Evolutionary conservation across 1,140 invertebrate genomes (phyloP).

Genomic region (Drosophila baimaii): DNA sequence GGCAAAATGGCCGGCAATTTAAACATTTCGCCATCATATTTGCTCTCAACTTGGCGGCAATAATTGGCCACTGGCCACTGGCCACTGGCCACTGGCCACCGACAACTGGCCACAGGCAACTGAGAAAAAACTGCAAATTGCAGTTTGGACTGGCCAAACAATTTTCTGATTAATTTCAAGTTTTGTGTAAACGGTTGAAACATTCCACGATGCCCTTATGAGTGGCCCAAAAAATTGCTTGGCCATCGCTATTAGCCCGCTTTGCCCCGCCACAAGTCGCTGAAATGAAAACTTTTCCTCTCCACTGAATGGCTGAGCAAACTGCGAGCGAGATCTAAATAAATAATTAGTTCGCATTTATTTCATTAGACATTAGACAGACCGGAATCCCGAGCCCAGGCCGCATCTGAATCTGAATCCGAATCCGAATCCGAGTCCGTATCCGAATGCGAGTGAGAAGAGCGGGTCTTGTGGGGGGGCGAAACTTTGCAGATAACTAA

Average conservation of each 20-base stretch:
- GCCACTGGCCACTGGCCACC: neutral
- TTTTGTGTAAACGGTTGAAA: slow-evolving; percentile 70
- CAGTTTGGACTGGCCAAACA: slow-evolving; percentile 64
- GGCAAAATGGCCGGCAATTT: slow-evolving; percentile 34
- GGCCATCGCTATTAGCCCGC: neutral
- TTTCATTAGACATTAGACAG: slow-evolving; percentile 41
- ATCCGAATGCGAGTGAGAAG: no score
- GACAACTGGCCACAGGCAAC: neutral
- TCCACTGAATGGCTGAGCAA: slow-evolving; percentile 52
- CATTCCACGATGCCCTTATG: slow-evolving; percentile 43
- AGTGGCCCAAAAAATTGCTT: slow-evolving; percentile 22
- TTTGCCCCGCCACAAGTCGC: slow-evolving; percentile 12
- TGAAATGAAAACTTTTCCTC: slow-evolving; percentile 53
- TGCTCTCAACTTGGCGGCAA: slow-evolving; percentile 63
- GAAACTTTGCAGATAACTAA: slow-evolving; percentile 36
- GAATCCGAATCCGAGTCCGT: neutral
- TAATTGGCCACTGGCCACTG: neutral
- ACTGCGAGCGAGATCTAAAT: slow-evolving; percentile 50
- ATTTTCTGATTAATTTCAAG: slow-evolving; percentile 79
- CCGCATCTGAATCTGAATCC: neutral
- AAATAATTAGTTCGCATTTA: slow-evolving; percentile 55
- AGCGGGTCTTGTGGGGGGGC: neutral
- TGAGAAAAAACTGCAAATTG: slow-evolving; percentile 58
- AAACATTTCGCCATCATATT: slow-evolving; percentile 56
- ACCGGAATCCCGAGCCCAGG: slow-evolving; percentile 31